Evolutionary conservation across 2,888 invertebrate species (phyloP).

Genomic region (Nineta flava): DNA sequence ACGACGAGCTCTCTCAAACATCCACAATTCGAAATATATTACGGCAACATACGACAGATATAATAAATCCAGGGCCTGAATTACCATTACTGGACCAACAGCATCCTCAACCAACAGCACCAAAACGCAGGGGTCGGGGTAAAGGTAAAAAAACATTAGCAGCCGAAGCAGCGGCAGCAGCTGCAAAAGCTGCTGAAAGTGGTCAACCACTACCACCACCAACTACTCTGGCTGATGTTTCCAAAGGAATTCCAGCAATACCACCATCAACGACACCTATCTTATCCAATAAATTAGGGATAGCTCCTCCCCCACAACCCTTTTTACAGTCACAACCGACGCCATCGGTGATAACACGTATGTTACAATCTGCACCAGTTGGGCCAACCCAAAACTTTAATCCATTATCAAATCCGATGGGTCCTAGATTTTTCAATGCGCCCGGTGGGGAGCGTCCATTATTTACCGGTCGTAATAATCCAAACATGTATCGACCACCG

Average conservation of each 20-base stretch:
- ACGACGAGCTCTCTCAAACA: neutral
- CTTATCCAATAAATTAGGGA: constrained; percentile 20
- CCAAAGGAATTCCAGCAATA: constrained; percentile 4
- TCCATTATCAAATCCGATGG: neutral
- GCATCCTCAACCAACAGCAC: constrained; percentile 30
- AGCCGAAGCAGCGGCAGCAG: constrained; percentile 32
- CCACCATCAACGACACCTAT: constrained; percentile 23
- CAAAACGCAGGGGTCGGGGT: constrained; percentile 27
- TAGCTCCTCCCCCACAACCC: constrained; percentile 32
- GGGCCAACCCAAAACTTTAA: constrained; percentile 13
- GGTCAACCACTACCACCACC: constrained; percentile 21
- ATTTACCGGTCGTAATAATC: constrained; percentile 21
- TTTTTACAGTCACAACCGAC: constrained; percentile 32
- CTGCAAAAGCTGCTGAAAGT: constrained; percentile 29
- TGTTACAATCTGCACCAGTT: constrained; percentile 36
- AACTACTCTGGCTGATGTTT: constrained; percentile 17
- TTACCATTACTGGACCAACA: constrained; percentile 31
- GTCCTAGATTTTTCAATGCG: neutral
- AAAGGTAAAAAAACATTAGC: constrained; percentile 29
- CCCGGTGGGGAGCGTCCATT: neutral
- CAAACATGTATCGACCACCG: constrained; percentile 18
- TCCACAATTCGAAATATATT: no score
- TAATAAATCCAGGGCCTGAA: no score
- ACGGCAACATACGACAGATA: no score
- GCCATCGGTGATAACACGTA: constrained; percentile 43